Evolutionary conservation across 2,113 vertebrate genomes (phyloP).

Genomic region (Mustela nigripes): DNA sequence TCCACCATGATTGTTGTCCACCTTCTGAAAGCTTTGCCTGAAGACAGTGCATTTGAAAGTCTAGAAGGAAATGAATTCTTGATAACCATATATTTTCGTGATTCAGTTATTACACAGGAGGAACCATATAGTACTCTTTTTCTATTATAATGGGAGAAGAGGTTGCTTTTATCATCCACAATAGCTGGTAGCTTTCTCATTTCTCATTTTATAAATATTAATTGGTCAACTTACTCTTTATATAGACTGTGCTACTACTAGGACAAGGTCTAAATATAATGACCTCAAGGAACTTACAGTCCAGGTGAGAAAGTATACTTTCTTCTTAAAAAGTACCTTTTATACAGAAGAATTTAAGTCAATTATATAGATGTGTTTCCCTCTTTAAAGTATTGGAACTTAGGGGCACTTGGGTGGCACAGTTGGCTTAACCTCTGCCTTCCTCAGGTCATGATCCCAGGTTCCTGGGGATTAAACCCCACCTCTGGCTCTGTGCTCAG

Average conservation of each 20-base stretch:
- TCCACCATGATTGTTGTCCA: background rate
- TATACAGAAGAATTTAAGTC: background rate
- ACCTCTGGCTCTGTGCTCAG: too few species aligned
- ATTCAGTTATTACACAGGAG: background rate
- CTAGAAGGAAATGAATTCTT: background rate
- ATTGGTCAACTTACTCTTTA: background rate
- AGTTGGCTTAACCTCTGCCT: too few species aligned
- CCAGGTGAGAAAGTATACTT: background rate
- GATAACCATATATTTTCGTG: background rate
- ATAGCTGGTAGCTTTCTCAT: background rate
- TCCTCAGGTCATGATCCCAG: too few species aligned
- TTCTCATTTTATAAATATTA: background rate
- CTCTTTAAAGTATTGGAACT: background rate
- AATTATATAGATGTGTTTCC: background rate
- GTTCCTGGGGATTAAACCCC: too few species aligned
- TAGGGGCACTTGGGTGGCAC: background rate
- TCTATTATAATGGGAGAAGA: background rate
- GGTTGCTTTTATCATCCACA: background rate
- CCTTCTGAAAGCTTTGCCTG: background rate
- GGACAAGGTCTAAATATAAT: background rate
- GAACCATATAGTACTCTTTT: background rate
- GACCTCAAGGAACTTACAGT: background rate
- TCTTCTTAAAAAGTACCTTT: background rate
- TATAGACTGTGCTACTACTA: background rate
- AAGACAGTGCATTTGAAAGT: background rate